Evolutionary conservation across 1,140 invertebrate species (phyloP), one percentile per base, ranked within the genome.

Genomic region (Littorina saxatilis): DNA sequence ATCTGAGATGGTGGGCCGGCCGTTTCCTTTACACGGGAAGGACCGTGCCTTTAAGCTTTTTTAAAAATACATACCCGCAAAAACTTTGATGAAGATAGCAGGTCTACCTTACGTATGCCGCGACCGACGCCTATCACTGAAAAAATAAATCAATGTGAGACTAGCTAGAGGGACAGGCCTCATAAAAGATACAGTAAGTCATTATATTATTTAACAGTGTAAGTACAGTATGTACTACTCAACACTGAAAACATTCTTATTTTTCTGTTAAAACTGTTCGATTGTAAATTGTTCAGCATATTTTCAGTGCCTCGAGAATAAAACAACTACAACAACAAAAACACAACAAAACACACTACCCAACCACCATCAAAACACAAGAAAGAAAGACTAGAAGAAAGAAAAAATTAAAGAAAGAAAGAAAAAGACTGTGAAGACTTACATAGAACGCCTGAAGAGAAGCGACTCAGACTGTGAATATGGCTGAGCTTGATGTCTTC

Each of bases 391-490:
- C 32, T n/a, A 29, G 37, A 50, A 75, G 61, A 50, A 0, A 76
- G 55, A 37, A 66, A 68, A 35, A 66, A 23, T 23, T 27, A 4
- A 32, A 43, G 3, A 39, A 23, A 20, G 27, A 61, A 23, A 35
- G 35, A 72, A 37, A 17, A 32, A 32, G 27, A 47, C 43, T 5
- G 43, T 47, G 39, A 37, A 58, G 37, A 79, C 80, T 43, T 76
- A 83, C 85, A 79, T 17, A 83, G 11, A 9, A 87, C 82, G n/a
- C 86, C 86, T 58, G 83, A 76, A 39, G 85, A 52, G 43, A 79
- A 43, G 4, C 47, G 32, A 32, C 47, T 55, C 3, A 86, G 20
- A 23, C 61, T 40, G 76, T 79, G 55, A 27, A 85, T 47, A 77
- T 55, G 73, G 13, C 29, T n/a, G 7, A 87, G 75, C 43, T n/a